Percentiles rank a stretch among this genome's conserved stretches.
Evolutionary conservation across 2,888 invertebrate genomes (phyloP).

Genomic region (Drosophila kuntzei): DNA sequence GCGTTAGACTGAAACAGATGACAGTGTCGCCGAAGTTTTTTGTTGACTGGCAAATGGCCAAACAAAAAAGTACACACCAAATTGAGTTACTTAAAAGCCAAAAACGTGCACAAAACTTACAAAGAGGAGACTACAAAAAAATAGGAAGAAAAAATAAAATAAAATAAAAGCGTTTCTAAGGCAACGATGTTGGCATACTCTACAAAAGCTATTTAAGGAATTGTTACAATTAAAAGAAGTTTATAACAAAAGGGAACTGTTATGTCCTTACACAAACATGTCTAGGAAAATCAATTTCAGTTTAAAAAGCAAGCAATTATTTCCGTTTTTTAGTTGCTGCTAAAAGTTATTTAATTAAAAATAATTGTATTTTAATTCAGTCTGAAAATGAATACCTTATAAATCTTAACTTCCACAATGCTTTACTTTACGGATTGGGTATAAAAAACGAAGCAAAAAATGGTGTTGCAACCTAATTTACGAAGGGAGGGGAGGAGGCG

Average conservation of each 20-base stretch:
- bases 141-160: neutral
- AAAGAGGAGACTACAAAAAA: constrained; percentile 6
- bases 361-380: neutral
- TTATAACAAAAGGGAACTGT: neutral
- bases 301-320: neutral
- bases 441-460: constrained; percentile 18
- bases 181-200: constrained; percentile 18
- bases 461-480: constrained; percentile 46
- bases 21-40: constrained; percentile 34
- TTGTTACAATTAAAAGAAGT: neutral
- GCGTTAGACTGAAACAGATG: constrained; percentile 28
- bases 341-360: neutral
- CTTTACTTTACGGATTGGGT: neutral
- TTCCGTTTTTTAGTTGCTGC: too few species aligned
- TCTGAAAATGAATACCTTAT: neutral
- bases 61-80: constrained; percentile 35
- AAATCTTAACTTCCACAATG: neutral
- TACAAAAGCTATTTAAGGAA: constrained; percentile 13
- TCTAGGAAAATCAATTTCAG: neutral
- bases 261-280: neutral
- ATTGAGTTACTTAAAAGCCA: constrained; percentile 52
- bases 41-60: constrained; percentile 50
- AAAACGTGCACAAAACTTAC: constrained; percentile 16
- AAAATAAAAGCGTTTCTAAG: neutral
- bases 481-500: constrained; percentile 32